Evolutionary conservation across 2,888 invertebrate species (phyloP), one percentile per base, ranked within the genome.

Genomic region (Rotaria socialis): DNA sequence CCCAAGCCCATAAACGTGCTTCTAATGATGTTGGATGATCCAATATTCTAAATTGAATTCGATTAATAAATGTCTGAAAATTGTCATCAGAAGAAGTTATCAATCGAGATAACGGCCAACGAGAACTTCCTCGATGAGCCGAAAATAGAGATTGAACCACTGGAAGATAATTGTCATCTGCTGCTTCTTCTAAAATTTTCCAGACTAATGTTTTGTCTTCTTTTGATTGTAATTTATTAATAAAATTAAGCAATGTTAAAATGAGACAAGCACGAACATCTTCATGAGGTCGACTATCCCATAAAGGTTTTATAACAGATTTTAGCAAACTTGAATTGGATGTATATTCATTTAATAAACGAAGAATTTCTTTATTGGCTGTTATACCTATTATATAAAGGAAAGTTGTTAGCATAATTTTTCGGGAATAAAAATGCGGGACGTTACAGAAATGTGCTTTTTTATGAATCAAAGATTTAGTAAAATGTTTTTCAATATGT

Each of bases 301-400:
- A 75, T 43, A 75, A 43, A 22, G 75, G 75, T 43, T 75, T 7
- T 27, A 75, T 41, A 41, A 75, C 75, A 41, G 35, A 75, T 22
- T 4, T 24, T 19, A 75, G 41, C 19, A 75, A 43, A 75, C 22
- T 75, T 22, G 41, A 43, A 75, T 75, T 43, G 2, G 43, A 75
- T 22, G 41, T 5, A 35, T 41, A 75, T 75, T 75, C 75, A 2
- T 19, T 75, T 41, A 75, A 43, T 75, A 75, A 43, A 75, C 75
- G 75, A 75, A 75, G 75, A 75, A 75, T 41, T 75, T 75, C 75
- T 75, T 75, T 75, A 8, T 75, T 75, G 2, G 75, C 35, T 75
- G 75, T 75, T 19, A 75, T 75, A 41, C 75, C 75, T 75, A 43
- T 27, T 27, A 27, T 27, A 52, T 14, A 4, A 52, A 16, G 10